These are phyloP conservation scores for Machimus atricapillus DNA, from an alignment of 2,888 invertebrate species.

Conservation along the genomic window DNA sequence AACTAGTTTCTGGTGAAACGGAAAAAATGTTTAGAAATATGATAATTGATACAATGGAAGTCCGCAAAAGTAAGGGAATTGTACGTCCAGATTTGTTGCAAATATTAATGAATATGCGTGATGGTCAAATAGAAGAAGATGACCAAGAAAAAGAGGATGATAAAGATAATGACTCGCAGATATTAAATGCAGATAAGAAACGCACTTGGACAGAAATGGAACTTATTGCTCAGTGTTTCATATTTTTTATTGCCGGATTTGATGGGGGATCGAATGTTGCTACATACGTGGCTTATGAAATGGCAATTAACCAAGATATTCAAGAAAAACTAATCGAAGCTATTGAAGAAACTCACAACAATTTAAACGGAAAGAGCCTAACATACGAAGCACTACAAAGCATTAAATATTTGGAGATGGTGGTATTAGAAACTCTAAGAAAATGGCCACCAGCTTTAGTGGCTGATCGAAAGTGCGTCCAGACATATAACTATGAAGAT, in stretches of 20 bases:
- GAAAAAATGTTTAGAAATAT: neutral
- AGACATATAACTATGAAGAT: slow-evolving; percentile 62
- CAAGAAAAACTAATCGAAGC: slow-evolving; percentile 67
- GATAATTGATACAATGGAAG: slow-evolving; percentile 56
- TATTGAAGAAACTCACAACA: slow-evolving; percentile 63
- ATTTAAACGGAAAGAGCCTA: slow-evolving; percentile 62
- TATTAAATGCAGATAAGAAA: neutral
- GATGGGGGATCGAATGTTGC: slow-evolving; percentile 63
- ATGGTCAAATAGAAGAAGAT: slow-evolving; percentile 59
- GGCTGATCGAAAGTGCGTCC: slow-evolving; percentile 65
- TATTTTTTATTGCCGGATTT: slow-evolving; percentile 68
- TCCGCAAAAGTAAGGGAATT: slow-evolving; percentile 63
- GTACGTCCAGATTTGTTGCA: slow-evolving; percentile 67
- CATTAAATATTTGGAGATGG: slow-evolving; percentile 69
- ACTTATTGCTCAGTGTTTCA: slow-evolving; percentile 66
- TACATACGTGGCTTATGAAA: slow-evolving; percentile 66
- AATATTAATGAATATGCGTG: slow-evolving; percentile 64
- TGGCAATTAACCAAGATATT: slow-evolving; percentile 67
- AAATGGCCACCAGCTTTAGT: slow-evolving; percentile 64
- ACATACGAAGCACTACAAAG: slow-evolving; percentile 66
- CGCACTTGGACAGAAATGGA: slow-evolving; percentile 64
- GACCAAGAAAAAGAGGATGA: slow-evolving; percentile 53
- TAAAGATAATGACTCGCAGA: neutral
- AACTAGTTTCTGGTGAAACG: neutral
- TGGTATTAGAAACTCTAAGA: slow-evolving; percentile 65